A percentile compares a stretch with the other conserved stretches of the same genome.
These are phyloP conservation scores for Diadromus collaris DNA, from an alignment of 2,888 invertebrate species.

Conservation along the genomic window DNA sequence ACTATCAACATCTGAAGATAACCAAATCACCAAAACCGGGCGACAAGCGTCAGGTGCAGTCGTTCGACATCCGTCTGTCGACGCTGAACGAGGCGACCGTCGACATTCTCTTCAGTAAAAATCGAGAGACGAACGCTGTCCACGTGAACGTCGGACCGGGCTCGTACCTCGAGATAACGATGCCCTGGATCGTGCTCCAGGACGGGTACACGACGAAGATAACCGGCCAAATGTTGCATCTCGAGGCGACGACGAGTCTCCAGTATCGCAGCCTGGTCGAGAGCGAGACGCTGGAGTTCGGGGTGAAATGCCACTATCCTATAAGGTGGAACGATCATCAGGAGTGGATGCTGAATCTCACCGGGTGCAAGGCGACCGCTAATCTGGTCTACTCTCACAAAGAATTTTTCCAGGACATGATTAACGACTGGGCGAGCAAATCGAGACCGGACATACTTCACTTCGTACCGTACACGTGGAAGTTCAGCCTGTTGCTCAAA, in stretches of 20 bases:
- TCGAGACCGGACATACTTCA: conserved; percentile 95
- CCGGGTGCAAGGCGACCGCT: conserved; percentile 96
- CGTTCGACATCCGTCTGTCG: conserved; percentile 95
- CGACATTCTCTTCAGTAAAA: conserved; percentile 98
- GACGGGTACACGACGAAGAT: conserved; percentile 95
- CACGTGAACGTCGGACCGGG: conserved; percentile 98
- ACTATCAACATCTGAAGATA: conserved; percentile 89
- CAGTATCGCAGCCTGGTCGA: conserved; percentile 95
- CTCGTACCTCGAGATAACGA: conserved; percentile 97
- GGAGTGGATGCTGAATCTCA: conserved; percentile 94
- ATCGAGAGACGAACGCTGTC: conserved; percentile 97
- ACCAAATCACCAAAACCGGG: conserved; percentile 93
- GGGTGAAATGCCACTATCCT: conserved; percentile 94
- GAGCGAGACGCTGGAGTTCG: conserved; percentile 97
- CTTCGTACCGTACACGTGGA: conserved; percentile 99
- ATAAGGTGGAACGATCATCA: conserved; percentile 98
- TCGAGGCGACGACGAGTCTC: conserved; percentile 97
- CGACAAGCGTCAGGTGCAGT: conserved; percentile 92
- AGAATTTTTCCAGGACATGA: conserved; percentile 97
- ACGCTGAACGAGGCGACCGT: conserved; percentile 96
- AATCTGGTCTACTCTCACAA: conserved; percentile 97
- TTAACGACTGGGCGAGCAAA: conserved; percentile 98
- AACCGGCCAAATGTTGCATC: conserved; percentile 95
- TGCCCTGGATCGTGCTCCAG: conserved; percentile 95
- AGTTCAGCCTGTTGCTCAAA: conserved; percentile 93